Evolutionary conservation across 2,113 vertebrate species (phyloP).

Genomic region (Podarcis muralis): DNA sequence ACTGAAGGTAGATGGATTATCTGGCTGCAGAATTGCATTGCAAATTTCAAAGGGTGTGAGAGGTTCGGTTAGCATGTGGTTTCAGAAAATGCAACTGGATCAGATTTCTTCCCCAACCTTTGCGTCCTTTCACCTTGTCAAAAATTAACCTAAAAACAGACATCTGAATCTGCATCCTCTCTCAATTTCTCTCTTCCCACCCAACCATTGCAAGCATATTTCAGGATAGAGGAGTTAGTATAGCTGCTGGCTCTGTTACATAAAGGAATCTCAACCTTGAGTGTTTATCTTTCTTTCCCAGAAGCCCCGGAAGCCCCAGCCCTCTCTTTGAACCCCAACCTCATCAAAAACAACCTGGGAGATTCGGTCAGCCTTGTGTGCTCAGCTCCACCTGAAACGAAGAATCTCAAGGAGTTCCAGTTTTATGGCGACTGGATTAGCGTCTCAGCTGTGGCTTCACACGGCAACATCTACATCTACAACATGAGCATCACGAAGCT

Average conservation of each 20-base stretch:
- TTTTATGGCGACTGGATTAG: background rate
- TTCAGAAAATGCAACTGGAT: too few species aligned
- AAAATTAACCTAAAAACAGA: too few species aligned
- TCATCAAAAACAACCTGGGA: background rate
- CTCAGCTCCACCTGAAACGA: background rate
- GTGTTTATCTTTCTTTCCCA: background rate
- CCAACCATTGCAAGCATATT: too few species aligned
- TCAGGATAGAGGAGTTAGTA: background rate
- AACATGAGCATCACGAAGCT: background rate
- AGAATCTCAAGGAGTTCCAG: background rate
- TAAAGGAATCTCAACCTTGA: background rate
- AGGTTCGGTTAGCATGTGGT: too few species aligned
- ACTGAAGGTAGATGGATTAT: too few species aligned
- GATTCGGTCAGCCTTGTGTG: background rate
- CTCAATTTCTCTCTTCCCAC: too few species aligned
- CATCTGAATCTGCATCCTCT: too few species aligned
- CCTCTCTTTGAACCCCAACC: background rate
- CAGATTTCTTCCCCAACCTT: too few species aligned
- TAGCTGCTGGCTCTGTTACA: background rate
- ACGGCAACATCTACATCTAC: background rate
- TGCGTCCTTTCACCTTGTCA: too few species aligned
- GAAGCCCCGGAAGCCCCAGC: background rate
- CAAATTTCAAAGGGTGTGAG: too few species aligned
- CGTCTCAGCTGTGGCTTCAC: fast-evolving
- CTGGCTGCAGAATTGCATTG: too few species aligned